Percentiles rank a stretch among this genome's conserved stretches.
Conservation (phyloP, 2,797 vertebrate genomes). For the Caiman crocodilus region DNA sequence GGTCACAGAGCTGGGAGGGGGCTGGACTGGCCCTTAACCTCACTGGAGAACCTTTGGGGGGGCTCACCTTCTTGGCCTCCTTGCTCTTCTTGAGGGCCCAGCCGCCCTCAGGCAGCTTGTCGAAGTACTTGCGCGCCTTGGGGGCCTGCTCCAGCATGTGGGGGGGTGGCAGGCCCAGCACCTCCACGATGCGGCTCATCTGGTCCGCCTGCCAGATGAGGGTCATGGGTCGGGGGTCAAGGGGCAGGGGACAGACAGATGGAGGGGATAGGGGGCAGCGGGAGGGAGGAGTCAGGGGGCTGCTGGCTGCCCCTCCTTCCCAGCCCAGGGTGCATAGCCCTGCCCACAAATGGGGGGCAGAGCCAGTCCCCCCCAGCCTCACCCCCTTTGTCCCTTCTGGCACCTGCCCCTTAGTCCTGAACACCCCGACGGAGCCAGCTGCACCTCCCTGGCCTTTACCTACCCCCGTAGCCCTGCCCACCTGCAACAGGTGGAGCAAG, state of each 20-base stretch:
- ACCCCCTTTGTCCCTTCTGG: not conserved
- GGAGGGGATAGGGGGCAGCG: not conserved
- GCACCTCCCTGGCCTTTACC: too few relatives aligned
- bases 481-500: too few relatives aligned
- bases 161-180: constrained; percentile 91
- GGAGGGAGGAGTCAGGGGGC: not conserved
- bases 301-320: not conserved
- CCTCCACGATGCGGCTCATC: constrained; percentile 97
- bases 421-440: too few relatives aligned
- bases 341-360: too few relatives aligned
- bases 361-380: not conserved
- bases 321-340: not conserved
- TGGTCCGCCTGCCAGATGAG: constrained; percentile 88
- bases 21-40: too few relatives aligned
- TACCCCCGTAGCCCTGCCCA: too few relatives aligned
- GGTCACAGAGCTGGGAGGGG: too few relatives aligned
- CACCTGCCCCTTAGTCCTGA: too few relatives aligned
- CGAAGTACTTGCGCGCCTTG: constrained; percentile 96
- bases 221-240: too few relatives aligned
- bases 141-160: constrained; percentile 96
- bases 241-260: not conserved
- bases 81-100: constrained; percentile 96
- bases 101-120: constrained; percentile 93
- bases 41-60: not conserved
- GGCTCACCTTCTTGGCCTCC: constrained; percentile 93